Evolutionary conservation across 2,113 vertebrate genomes (phyloP).

Genomic region (Dendropsophus ebraccatus): DNA sequence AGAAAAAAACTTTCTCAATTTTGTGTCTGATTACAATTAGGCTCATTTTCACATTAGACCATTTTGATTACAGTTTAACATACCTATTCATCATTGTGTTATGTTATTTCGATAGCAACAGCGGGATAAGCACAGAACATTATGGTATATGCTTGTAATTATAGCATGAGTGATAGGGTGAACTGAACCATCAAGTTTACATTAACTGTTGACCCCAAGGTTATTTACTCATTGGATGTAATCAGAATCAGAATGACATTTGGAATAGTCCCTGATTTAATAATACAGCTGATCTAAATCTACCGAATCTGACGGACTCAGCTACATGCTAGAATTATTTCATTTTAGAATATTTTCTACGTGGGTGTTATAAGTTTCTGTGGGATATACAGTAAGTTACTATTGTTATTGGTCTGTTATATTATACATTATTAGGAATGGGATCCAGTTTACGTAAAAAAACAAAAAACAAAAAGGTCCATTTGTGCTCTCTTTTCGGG

Average conservation of each 20-base stretch:
- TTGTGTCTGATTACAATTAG: conserved; percentile 47
- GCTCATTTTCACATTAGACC: conserved; percentile 40
- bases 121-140: conserved; percentile 39
- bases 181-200: conserved; percentile 60
- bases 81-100: conserved; percentile 51
- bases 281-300: conserved; percentile 50
- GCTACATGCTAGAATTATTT: not conserved
- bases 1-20: conserved; percentile 5
- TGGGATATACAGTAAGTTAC: not conserved
- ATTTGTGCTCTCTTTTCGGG: too few relatives aligned
- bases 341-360: not conserved
- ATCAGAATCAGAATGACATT: conserved; percentile 53
- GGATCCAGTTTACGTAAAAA: too few relatives aligned
- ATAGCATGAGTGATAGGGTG: conserved; percentile 45
- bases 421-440: too few relatives aligned
- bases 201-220: conserved; percentile 52
- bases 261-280: conserved; percentile 45
- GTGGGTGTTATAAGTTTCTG: not conserved
- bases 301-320: conserved; percentile 19
- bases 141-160: conserved; percentile 54
- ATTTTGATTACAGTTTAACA: conserved; percentile 47
- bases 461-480: too few relatives aligned
- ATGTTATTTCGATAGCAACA: conserved; percentile 42
- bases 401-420: not conserved
- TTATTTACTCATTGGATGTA: conserved; percentile 50